Evolutionary conservation across 2,888 invertebrate species (phyloP).

Genomic region (Leucophora obtusa): DNA sequence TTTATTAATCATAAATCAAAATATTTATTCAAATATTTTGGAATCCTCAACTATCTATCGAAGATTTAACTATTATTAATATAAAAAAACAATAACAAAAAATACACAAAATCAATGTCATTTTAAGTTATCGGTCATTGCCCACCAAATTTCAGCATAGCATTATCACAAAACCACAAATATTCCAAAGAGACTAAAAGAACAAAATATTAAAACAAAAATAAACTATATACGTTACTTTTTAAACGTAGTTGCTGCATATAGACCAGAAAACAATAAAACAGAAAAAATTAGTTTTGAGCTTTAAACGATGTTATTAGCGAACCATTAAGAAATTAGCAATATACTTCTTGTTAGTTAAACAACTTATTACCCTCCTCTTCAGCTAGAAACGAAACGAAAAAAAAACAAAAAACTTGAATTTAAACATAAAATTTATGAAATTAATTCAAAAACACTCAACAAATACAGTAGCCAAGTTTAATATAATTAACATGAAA

Average conservation of each 20-base stretch:
- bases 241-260: not conserved
- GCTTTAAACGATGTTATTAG: not conserved
- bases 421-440: not conserved
- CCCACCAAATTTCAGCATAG: conserved; percentile 20
- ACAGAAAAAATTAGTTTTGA: not conserved
- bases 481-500: not conserved
- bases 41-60: not conserved
- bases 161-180: conserved; percentile 8
- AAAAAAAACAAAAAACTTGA: conserved; percentile 9
- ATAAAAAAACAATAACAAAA: not conserved
- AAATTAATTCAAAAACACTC: not conserved
- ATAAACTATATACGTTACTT: not conserved
- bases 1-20: conserved; percentile 41
- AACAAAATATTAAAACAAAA: not conserved
- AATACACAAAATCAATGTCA: conserved; percentile 54
- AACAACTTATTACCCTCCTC: conserved; percentile 8
- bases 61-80: not conserved
- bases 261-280: not conserved
- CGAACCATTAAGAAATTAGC: conserved; percentile 10
- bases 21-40: not conserved
- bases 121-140: conserved; percentile 48
- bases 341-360: conserved; percentile 2
- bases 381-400: not conserved
- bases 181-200: not conserved
- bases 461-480: conserved; percentile 23